Percentiles rank a stretch among this genome's conserved stretches.
phyloP scores from a whole-genome alignment of 2,888 invertebrate genomes.

The Tortricodes alternella region DNA sequence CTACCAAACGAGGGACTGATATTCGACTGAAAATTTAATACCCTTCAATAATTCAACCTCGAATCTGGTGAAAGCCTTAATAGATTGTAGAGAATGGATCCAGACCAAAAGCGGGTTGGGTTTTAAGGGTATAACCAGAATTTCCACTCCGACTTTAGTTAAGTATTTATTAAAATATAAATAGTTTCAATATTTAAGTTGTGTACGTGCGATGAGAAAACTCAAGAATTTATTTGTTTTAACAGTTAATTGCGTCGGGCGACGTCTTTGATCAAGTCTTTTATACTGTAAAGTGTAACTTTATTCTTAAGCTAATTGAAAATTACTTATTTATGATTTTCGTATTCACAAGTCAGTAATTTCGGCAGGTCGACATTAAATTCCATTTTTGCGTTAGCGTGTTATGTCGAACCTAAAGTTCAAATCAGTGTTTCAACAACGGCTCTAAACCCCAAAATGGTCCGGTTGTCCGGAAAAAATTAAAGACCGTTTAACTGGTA shows the following conservation, averaged over 20 bases:
- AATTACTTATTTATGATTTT: no score
- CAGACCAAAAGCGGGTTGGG: background rate
- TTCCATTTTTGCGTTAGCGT: no score
- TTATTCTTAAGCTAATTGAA: no score
- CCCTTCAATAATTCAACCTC: conserved; percentile 26
- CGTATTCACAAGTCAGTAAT: no score
- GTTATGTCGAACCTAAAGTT: no score
- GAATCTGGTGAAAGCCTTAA: conserved; percentile 25
- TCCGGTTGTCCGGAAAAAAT: background rate
- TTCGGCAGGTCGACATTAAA: no score
- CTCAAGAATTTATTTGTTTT: background rate
- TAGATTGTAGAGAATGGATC: conserved; percentile 1
- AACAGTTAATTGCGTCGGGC: no score
- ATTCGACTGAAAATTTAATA: conserved; percentile 32
- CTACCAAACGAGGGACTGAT: conserved; percentile 13
- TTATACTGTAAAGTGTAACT: no score
- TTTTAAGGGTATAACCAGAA: background rate
- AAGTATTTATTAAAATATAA: background rate
- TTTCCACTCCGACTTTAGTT: background rate
- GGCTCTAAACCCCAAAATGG: background rate
- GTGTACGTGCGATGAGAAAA: background rate
- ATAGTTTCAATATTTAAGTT: background rate
- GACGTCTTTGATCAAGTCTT: no score
- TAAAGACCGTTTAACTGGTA: conserved; percentile 15
- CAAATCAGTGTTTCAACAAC: background rate